Evolutionary conservation across 1,140 invertebrate genomes (phyloP), one percentile per base, ranked within the genome.

Genomic region (Helicoverpa armigera): DNA sequence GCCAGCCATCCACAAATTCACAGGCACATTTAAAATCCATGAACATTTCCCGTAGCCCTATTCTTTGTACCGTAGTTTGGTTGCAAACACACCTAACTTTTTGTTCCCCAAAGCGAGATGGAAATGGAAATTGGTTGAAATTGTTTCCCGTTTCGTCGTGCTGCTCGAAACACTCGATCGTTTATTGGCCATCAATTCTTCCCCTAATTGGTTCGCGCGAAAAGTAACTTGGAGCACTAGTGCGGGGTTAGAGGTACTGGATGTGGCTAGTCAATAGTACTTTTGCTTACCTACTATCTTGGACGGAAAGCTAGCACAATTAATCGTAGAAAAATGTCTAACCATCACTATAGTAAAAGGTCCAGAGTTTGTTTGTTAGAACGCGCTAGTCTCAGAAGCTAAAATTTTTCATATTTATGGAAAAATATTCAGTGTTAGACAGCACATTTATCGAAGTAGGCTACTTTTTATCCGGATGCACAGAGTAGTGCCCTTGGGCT

Each of bases 191-290:
- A 82, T 84, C 87, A 80, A 83, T 88, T 86, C 87, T 84, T 89
- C 80, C 81, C 63, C 86, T 89, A 89, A 89, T 89, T 89, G 87
- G 84, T 85, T 85, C 82, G 82, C 78, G 81, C 83, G 82, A 81
- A 83, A 82, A 72, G 80, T 81, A 78, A 67, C 75, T 77, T 77
- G 18, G 60, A 67, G 16, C 48, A 58, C 65, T 69, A 69, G 43
- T 50, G 23, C 35, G 10, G 61, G 35, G 12, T 7, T 67, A 54
- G 3, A 18, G 14, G 43, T 3, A 67, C 13, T 77, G n/a, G 75
- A 77, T 54, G 4, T 13, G 61, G 14, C n/a, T 14, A 18, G 35
- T 1, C 5, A 12, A 29, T 1, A 0, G 9, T 0, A 16, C 31
- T 50, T 23, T 51, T 43, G 2, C 3, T n/a, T 23, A 23, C 23